Evolutionary conservation across 2,113 vertebrate species (phyloP), one percentile per base, ranked within the genome.

Genomic region (Limnothrissa miodon): DNA sequence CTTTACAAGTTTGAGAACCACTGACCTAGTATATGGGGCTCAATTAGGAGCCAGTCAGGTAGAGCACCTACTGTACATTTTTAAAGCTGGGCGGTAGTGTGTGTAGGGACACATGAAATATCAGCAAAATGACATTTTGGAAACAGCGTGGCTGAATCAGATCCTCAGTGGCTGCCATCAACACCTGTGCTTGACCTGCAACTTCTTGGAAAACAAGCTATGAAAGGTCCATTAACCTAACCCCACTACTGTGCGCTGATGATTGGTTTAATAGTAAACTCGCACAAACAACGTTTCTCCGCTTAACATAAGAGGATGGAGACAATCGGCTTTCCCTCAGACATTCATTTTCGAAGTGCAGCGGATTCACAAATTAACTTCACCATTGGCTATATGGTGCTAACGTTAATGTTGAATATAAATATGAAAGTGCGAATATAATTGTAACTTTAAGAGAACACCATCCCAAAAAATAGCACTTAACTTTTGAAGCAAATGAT

Each of bases 291-390:
- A 4, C 51, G 19, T 56, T 23, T 56, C 51, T 56, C 25, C 29
- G 10, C 11, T 74, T 0, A 0, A 33, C 66, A 3, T 36, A 36
- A 74, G 66, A 74, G 29, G 66, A 74, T 74, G 66, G 66, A 29
- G 66, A 36, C 66, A 74, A 74, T 74, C 66, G 29, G 66, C 66
- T 74, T 74, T 74, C 33, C 62, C 29, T 9, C n/a, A 62, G 59
- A 62, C 51, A 23, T 56, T 56, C 51, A 56, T 23, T 56, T 23
- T 56, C 19, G 51, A 56, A 56, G 51, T 56, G 3, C 19, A 21
- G 51, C 6, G 42, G 42, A 6, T 56, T 56, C 4, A 56, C 51
- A 19, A 56, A 53, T 23, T 17, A 53, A 53, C 51, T 53, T 56
- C 51, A n/a, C 23, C 19, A 23, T 56, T 21, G 19, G 21, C 5